A percentile compares a stretch with the other conserved stretches of the same genome.
Evolutionary conservation across 1,140 invertebrate genomes (phyloP).

Genomic region (Lepidostoma basale): DNA sequence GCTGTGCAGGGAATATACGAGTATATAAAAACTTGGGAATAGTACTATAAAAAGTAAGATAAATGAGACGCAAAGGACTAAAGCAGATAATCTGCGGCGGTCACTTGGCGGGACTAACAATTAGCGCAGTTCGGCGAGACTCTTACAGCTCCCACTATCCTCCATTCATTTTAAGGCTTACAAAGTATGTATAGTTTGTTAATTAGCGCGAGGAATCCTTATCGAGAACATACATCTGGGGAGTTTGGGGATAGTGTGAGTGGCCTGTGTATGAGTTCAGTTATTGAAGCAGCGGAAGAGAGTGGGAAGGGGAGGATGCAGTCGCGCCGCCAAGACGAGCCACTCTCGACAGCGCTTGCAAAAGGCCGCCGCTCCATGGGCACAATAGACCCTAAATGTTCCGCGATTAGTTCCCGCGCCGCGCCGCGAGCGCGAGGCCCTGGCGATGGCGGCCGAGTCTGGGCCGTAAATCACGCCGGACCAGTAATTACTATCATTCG

Average conservation of each 20-base stretch:
- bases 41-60: constrained; percentile 1
- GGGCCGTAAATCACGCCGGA: neutral
- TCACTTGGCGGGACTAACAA: constrained; percentile 11
- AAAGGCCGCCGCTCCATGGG: too few species aligned
- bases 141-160: neutral
- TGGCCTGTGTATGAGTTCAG: too few species aligned
- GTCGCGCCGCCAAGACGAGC: neutral
- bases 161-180: neutral
- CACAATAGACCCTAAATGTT: neutral
- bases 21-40: too few species aligned
- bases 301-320: neutral
- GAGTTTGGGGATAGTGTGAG: too few species aligned
- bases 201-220: too few species aligned
- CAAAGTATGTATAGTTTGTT: too few species aligned
- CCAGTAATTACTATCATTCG: neutral
- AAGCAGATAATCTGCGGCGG: neutral
- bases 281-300: neutral
- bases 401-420: neutral
- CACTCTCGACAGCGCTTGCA: neutral
- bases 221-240: too few species aligned
- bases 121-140: constrained; percentile 9
- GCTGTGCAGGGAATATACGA: too few species aligned
- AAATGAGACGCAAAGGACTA: neutral
- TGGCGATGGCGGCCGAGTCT: too few species aligned
- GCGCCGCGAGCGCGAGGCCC: neutral